A percentile compares a stretch with the other conserved stretches of the same genome.
phyloP scores from a whole-genome alignment of 1,140 invertebrate genomes.

The Nebria ingens region DNA sequence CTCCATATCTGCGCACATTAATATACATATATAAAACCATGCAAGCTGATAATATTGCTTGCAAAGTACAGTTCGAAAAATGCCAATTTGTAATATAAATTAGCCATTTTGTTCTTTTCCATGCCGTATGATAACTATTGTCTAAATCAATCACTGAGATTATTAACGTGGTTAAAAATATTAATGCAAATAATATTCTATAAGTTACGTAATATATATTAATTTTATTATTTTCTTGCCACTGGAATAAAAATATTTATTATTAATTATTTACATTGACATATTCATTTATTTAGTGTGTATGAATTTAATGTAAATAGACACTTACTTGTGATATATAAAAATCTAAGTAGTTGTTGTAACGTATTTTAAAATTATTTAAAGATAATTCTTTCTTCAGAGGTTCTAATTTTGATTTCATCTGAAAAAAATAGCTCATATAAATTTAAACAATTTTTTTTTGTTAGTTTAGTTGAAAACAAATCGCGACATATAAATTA shows the following conservation, averaged over 20 bases:
- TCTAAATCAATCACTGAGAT: conserved; percentile 39
- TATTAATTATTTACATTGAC: too few relatives aligned
- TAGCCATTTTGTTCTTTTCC: conserved; percentile 40
- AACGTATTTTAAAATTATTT: not conserved
- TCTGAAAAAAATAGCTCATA: not conserved
- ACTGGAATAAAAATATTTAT: too few relatives aligned
- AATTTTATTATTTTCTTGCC: conserved; percentile 36
- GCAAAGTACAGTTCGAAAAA: conserved; percentile 42
- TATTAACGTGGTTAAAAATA: conserved; percentile 40
- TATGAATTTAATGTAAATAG: too few relatives aligned
- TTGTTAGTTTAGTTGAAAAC: too few relatives aligned
- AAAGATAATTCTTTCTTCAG: not conserved
- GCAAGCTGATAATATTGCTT: conserved; percentile 35
- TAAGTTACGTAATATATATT: conserved; percentile 42
- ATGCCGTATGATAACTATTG: conserved; percentile 17
- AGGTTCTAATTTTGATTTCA: not conserved
- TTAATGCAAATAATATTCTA: conserved; percentile 39
- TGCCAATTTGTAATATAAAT: conserved; percentile 74
- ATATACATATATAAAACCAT: conserved; percentile 26
- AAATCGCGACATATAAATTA: too few relatives aligned
- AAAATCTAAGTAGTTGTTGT: not conserved
- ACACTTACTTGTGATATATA: not conserved
- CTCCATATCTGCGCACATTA: not conserved
- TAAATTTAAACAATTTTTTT: too few relatives aligned
- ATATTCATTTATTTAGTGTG: too few relatives aligned